These are phyloP conservation scores for Melieria crassipennis DNA, from an alignment of 2,888 invertebrate genomes.

Conservation along the genomic window DNA sequence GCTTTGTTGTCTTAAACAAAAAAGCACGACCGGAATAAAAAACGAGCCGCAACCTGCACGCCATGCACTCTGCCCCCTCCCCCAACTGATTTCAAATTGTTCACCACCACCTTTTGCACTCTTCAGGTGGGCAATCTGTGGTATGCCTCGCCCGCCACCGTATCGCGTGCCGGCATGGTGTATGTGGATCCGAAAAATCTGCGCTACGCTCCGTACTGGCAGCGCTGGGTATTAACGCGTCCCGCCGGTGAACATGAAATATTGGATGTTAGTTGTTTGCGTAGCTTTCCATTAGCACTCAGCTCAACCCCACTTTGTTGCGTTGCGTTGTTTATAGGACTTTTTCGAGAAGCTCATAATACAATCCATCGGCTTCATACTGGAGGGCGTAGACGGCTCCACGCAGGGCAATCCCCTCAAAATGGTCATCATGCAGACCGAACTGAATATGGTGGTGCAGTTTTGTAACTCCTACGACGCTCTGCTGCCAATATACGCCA, in stretches of 20 bases:
- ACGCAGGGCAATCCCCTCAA: constrained; percentile 79
- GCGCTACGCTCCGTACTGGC: constrained; percentile 87
- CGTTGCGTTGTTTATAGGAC: constrained; percentile 54
- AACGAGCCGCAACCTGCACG: too few relatives aligned
- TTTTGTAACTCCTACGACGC: constrained; percentile 83
- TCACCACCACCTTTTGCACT: not conserved
- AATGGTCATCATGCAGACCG: constrained; percentile 85
- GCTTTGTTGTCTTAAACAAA: too few relatives aligned
- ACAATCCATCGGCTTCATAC: constrained; percentile 76
- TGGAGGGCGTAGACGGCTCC: constrained; percentile 78
- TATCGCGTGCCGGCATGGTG: constrained; percentile 93
- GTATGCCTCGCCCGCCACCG: constrained; percentile 92
- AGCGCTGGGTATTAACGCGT: constrained; percentile 77
- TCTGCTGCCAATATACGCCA: constrained; percentile 67
- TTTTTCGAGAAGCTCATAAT: constrained; percentile 82
- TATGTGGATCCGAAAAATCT: constrained; percentile 93
- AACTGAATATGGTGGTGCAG: constrained; percentile 87
- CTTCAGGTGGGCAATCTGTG: constrained; percentile 82
- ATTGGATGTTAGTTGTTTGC: constrained; percentile 49
- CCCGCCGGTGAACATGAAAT: constrained; percentile 68
- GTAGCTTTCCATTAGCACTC: not conserved
- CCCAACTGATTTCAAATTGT: not conserved
- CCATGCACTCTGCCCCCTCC: not conserved
- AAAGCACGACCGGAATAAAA: too few relatives aligned
- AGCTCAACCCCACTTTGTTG: not conserved